Evolutionary conservation across 2,888 invertebrate genomes (phyloP).

Genomic region (Drosophila kuntzei): DNA sequence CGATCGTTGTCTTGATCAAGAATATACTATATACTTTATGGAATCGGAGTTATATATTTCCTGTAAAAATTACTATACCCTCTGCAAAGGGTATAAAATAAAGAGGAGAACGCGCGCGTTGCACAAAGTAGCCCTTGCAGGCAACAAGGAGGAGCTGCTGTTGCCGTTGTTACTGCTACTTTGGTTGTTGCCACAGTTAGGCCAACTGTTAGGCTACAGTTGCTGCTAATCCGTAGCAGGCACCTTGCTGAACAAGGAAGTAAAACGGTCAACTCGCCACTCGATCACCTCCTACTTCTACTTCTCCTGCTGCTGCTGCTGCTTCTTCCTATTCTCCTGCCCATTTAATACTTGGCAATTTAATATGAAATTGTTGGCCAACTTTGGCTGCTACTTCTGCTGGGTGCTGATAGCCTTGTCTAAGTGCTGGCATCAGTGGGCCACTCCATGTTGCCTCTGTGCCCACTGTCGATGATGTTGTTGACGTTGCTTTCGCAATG

Average conservation of each 20-base stretch:
- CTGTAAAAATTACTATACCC: background rate
- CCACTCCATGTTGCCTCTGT: conserved; percentile 26
- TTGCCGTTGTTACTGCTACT: conserved; percentile 22
- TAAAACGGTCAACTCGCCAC: conserved; percentile 52
- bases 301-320: conserved; percentile 23
- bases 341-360: conserved; percentile 83
- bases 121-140: conserved; percentile 82
- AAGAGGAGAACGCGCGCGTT: conserved; percentile 37
- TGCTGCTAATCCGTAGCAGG: conserved; percentile 69
- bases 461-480: conserved; percentile 61
- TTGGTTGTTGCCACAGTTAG: conserved; percentile 24
- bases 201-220: conserved; percentile 23
- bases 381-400: conserved; percentile 57
- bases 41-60: too few species aligned
- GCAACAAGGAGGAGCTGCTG: conserved; percentile 58
- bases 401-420: conserved; percentile 81
- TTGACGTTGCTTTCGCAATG: conserved; percentile 59
- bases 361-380: conserved; percentile 82
- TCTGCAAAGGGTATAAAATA: conserved; percentile 1
- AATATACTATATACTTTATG: too few species aligned
- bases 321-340: conserved; percentile 51
- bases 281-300: conserved; percentile 11
- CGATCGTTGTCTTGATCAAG: too few species aligned
- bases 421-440: conserved; percentile 80
- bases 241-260: conserved; percentile 81